These are phyloP conservation scores for Gila robusta DNA, from an alignment of 2,797 vertebrate genomes.

Conservation along the genomic window DNA sequence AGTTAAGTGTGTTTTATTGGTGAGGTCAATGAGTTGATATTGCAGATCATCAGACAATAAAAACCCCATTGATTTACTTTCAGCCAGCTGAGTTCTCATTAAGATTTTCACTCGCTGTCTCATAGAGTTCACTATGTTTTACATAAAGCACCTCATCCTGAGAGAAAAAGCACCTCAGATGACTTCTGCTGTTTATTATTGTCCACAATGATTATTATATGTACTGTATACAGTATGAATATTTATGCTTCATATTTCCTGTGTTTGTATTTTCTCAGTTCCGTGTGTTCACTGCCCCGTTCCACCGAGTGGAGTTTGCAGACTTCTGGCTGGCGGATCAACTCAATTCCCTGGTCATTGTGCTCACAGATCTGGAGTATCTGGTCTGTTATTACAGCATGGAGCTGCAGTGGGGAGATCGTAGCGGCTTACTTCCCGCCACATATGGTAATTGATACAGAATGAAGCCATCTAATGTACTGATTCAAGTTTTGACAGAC, in stretches of 20 bases:
- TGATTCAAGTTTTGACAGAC: not conserved
- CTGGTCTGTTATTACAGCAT: conserved; percentile 91
- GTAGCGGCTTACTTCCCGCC: conserved; percentile 82
- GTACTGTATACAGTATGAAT: conserved; percentile 27
- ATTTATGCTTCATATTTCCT: conserved; percentile 2
- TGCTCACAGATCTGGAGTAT: conserved; percentile 97
- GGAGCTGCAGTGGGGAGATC: conserved; percentile 83
- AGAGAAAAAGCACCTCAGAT: not conserved
- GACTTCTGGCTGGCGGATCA: conserved; percentile 99
- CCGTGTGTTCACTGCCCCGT: conserved; percentile 96
- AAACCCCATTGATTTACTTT: conserved; percentile 4
- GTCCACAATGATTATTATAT: not conserved
- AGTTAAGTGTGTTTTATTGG: not conserved
- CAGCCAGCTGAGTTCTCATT: not conserved
- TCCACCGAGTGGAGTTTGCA: conserved; percentile 97
- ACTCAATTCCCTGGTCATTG: conserved; percentile 93
- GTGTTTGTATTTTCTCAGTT: conserved; percentile 83
- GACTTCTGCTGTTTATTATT: not conserved
- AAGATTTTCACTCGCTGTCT: not conserved
- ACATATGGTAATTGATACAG: conserved; percentile 64
- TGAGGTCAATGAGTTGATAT: not conserved
- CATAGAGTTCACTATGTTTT: not conserved
- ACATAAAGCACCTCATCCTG: not conserved
- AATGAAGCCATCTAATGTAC: not conserved
- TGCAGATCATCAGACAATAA: not conserved